Evolutionary conservation across 2,113 vertebrate genomes (phyloP), one percentile per base, ranked within the genome.

Genomic region (Heliornis fulica): DNA sequence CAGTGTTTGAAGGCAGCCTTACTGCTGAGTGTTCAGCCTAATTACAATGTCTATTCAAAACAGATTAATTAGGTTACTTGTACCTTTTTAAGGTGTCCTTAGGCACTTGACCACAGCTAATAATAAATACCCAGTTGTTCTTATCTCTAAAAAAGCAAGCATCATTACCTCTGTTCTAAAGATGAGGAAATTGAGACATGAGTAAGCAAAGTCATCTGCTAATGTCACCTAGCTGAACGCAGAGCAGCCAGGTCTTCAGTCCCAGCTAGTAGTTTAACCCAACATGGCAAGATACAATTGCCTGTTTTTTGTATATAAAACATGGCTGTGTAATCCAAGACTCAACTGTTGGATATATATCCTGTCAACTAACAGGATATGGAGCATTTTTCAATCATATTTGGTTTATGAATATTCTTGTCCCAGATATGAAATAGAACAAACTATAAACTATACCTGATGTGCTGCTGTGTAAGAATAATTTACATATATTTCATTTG

Each of bases 1-100:
- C 51, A 89, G 79, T 53, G 83, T 89, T 54, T 91, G 81, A 87
- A 96, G 90, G 61, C 45, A 91, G 50, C 41, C n/a, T 34, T 66
- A 81, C 13, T 70, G 71, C 51, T 77, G 68, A 95, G 36, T 40
- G n/a, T 81, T 94, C 93, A 96, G 80, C 83, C 91, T 96, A 94
- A 95, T 96, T 96, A 93, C 56, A 93, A 28, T 36, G 83, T 46
- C 91, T 80, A 50, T 83, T 90, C 87, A 94, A 95, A 97, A 95
- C 65, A 92, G 77, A 90, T 82, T 96, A 97, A 96, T 96, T 97
- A 94, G 96, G 96, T 96, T 94, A 94, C 93, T 72, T 93, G 84
- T 59, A 85, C 61, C 93, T 94, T 96, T 97, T 96, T 94, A 95
- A 5, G 1, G 78, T 69, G 87, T 95, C 95, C 94, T 96, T 80